phyloP scores from a whole-genome alignment of 2,797 vertebrate genomes.

The Myotis vivesi region DNA sequence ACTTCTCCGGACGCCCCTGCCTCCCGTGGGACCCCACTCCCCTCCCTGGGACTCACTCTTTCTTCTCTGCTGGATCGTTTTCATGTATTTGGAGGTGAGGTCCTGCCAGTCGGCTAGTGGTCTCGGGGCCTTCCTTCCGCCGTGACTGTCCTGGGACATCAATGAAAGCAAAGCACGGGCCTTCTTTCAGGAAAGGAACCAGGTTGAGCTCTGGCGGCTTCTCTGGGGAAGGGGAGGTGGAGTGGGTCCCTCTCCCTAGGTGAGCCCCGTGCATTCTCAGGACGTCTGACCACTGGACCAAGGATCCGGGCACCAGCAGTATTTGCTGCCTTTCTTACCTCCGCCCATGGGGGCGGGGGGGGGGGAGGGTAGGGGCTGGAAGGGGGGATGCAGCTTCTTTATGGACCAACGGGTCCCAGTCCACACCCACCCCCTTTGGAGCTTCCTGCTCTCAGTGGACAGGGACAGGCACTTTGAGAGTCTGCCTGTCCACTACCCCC shows the following conservation, averaged over 20 bases:
- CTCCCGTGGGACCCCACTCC: neutral
- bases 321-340: neutral
- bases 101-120: neutral
- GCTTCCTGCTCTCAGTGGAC: neutral
- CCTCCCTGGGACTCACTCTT: constrained; percentile 53
- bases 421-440: neutral
- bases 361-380: too few relatives aligned
- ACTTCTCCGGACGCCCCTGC: neutral
- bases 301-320: neutral
- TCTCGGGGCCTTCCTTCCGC: neutral
- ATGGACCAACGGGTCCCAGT: neutral
- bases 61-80: constrained; percentile 2
- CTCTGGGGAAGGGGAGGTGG: neutral
- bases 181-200: neutral
- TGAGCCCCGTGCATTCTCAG: neutral
- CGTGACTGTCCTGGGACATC: neutral
- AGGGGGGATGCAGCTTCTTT: neutral
- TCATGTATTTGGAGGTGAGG: neutral
- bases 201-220: neutral
- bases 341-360: neutral
- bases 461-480: neutral
- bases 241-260: neutral
- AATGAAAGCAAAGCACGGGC: neutral
- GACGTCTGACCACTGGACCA: neutral
- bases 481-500: neutral